Conservation (phyloP, 2,113 vertebrate genomes). For the Rhinolophus sinicus region DNA sequence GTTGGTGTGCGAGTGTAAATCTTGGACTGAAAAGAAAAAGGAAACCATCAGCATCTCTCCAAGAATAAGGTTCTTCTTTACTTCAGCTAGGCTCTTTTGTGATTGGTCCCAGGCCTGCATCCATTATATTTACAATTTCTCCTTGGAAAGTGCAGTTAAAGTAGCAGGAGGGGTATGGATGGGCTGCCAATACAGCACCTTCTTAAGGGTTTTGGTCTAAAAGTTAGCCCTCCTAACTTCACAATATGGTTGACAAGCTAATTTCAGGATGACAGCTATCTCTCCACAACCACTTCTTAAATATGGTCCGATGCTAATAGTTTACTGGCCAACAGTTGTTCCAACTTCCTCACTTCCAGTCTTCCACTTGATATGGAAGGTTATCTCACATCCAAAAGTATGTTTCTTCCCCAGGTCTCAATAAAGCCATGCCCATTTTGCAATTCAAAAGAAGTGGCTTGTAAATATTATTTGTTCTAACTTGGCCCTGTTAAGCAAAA, state of each 20-base stretch:
- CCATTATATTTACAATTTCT: not conserved
- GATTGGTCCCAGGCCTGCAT: not conserved
- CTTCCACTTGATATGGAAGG: not conserved
- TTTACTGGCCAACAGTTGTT: not conserved
- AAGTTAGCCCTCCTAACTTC: not conserved
- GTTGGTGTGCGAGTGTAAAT: constrained; percentile 88
- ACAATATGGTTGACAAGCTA: not conserved
- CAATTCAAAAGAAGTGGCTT: not conserved
- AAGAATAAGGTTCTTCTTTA: constrained; percentile 5
- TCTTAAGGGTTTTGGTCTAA: not conserved
- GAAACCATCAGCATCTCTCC: constrained; percentile 23
- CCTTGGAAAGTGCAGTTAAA: not conserved
- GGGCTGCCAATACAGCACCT: not conserved
- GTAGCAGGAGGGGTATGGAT: not conserved
- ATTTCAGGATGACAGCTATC: not conserved
- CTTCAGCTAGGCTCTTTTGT: not conserved
- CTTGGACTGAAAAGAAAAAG: constrained; percentile 83
- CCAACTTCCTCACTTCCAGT: not conserved
- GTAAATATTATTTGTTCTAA: constrained; percentile 22
- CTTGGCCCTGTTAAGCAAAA: not conserved
- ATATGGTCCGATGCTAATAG: not conserved
- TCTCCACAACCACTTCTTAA: constrained; percentile 14
- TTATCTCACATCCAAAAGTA: not conserved
- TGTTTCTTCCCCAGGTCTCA: not conserved
- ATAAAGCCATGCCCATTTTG: constrained; percentile 1